A percentile compares a stretch with the other conserved stretches of the same genome.
These are phyloP conservation scores for Trichogramma dendrolimi DNA, from an alignment of 2,888 invertebrate genomes.

Conservation along the genomic window DNA sequence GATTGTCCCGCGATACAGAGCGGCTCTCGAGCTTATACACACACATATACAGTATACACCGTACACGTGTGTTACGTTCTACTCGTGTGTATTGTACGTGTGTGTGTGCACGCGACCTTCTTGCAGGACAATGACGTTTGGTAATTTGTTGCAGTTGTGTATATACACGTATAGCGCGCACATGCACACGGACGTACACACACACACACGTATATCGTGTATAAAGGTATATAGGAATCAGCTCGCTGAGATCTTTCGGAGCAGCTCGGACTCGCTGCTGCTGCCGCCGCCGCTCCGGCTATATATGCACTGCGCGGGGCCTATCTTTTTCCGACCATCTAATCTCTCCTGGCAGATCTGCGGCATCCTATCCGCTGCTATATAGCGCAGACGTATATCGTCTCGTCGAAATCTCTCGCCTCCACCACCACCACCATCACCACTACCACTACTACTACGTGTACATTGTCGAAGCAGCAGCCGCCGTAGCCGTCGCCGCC, in stretches of 20 bases:
- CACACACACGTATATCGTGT: no score
- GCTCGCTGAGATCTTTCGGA: slow-evolving; percentile 23
- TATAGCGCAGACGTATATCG: slow-evolving; percentile 36
- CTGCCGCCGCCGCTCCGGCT: slow-evolving; percentile 2
- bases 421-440: background rate
- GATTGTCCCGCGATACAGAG: no score
- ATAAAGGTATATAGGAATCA: slow-evolving; percentile 17
- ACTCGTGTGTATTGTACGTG: background rate
- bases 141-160: slow-evolving; percentile 36
- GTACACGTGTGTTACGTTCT: no score
- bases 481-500: background rate
- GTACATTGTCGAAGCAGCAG: no score
- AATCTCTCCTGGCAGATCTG: slow-evolving; percentile 47
- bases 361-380: slow-evolving; percentile 44
- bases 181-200: no score
- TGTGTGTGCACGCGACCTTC: slow-evolving; percentile 12
- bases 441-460: background rate
- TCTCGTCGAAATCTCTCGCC: slow-evolving; percentile 35
- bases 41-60: no score
- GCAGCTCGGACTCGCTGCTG: slow-evolving; percentile 5
- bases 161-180: background rate
- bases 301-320: slow-evolving; percentile 27
- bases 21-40: no score
- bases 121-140: slow-evolving; percentile 36
- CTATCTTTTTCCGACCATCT: slow-evolving; percentile 46